Conservation (phyloP, 2,888 invertebrate genomes). For the Thereva unica region DNA sequence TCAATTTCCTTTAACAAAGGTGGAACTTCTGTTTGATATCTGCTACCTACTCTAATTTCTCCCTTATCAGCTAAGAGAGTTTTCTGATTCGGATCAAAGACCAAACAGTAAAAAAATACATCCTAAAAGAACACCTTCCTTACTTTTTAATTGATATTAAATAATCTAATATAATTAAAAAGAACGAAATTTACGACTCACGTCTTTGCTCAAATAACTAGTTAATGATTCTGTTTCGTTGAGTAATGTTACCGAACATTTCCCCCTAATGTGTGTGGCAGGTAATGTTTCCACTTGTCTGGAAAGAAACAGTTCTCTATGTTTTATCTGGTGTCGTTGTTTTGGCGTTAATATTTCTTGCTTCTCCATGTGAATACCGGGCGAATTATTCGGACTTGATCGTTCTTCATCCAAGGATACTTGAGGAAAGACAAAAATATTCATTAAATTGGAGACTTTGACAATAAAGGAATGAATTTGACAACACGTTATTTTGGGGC, state of each 20-base stretch:
- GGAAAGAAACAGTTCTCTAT: constrained; percentile 96
- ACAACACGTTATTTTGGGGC: neutral
- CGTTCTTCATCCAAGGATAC: constrained; percentile 73
- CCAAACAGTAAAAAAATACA: constrained; percentile 99
- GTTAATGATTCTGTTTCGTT: constrained; percentile 97
- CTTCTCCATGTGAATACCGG: constrained; percentile 55
- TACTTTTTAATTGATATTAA: neutral
- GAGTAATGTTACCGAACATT: constrained; percentile 97
- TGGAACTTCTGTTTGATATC: constrained; percentile 95
- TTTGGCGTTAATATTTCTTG: constrained; percentile 75
- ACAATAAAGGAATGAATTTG: neutral
- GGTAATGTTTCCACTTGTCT: constrained; percentile 97
- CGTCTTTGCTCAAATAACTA: constrained; percentile 96
- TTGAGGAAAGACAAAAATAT: constrained; percentile 52
- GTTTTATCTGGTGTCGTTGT: constrained; percentile 94
- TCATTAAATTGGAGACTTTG: neutral
- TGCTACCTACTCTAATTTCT: constrained; percentile 88
- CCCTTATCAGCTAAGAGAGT: constrained; percentile 98
- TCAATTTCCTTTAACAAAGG: constrained; percentile 77
- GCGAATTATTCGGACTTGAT: constrained; percentile 52
- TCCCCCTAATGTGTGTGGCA: constrained; percentile 98
- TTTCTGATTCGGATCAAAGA: constrained; percentile 99
- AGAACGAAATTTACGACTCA: constrained; percentile 59
- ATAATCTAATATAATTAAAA: constrained; percentile 2
- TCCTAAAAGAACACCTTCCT: constrained; percentile 70